These are phyloP conservation scores for Cantharis flavilabris DNA, from an alignment of 2,888 invertebrate genomes.

Conservation along the genomic window DNA sequence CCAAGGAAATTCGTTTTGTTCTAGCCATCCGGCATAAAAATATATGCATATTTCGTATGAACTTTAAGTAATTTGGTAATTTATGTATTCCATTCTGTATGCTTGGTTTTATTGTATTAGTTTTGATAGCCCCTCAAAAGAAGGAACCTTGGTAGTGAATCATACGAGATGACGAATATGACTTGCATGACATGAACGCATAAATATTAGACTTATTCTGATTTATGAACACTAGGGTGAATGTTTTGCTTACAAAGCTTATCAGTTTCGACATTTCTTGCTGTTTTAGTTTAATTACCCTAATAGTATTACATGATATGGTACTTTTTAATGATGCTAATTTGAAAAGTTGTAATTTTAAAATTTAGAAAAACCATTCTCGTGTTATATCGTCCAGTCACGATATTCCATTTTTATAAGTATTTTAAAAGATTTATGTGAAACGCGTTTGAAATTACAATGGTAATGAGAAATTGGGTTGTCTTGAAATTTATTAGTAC, in stretches of 20 bases:
- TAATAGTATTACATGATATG: constrained; percentile 7
- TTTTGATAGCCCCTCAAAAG: constrained; percentile 18
- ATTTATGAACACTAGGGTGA: constrained; percentile 31
- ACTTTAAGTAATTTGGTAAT: neutral
- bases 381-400: neutral
- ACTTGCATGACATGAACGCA: constrained; percentile 41
- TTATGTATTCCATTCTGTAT: neutral
- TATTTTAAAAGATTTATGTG: neutral
- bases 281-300: constrained; percentile 11
- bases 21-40: neutral
- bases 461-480: neutral
- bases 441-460: neutral
- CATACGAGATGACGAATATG: constrained; percentile 43
- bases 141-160: constrained; percentile 34
- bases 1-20: too few relatives aligned
- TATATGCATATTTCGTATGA: neutral
- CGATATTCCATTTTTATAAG: neutral
- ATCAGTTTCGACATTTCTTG: constrained; percentile 7
- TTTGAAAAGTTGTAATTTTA: neutral
- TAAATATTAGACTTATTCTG: constrained; percentile 39
- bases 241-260: constrained; percentile 12
- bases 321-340: constrained; percentile 5
- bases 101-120: constrained; percentile 24
- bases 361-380: neutral
- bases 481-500: neutral